Conservation (phyloP, 2,888 invertebrate species). For the Ceriagrion tenellum region DNA sequence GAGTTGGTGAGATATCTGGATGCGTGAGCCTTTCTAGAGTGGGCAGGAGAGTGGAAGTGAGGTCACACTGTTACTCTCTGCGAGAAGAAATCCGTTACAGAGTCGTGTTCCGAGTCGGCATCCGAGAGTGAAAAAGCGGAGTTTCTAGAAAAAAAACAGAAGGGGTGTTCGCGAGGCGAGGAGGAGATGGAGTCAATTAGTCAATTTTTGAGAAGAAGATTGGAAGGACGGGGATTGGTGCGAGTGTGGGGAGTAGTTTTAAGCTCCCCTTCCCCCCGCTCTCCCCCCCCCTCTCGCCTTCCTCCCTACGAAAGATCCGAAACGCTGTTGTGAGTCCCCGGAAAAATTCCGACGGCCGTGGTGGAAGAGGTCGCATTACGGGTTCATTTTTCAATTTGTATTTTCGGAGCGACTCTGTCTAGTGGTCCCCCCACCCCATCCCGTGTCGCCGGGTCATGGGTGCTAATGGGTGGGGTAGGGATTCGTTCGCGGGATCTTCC, state of each 20-base stretch:
- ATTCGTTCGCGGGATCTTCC: not conserved
- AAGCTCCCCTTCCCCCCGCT: not conserved
- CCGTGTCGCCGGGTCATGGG: constrained; percentile 40
- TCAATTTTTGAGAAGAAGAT: constrained; percentile 22
- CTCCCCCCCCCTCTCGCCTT: not conserved
- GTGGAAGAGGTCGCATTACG: constrained; percentile 15
- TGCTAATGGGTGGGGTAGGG: not conserved
- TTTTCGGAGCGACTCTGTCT: constrained; percentile 41
- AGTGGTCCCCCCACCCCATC: not conserved
- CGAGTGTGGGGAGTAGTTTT: not conserved
- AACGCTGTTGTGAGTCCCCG: not conserved
- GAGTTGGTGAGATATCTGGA: constrained; percentile 37
- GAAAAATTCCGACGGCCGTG: constrained; percentile 22
- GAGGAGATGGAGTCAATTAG: constrained; percentile 60
- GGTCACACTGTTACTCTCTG: not conserved
- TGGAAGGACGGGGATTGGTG: not conserved
- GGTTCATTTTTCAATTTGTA: constrained; percentile 66
- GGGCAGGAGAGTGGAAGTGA: constrained; percentile 8
- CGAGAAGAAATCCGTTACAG: not conserved
- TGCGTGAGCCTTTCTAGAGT: not conserved
- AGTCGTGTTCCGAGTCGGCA: constrained; percentile 1
- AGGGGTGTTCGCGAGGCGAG: constrained; percentile 15
- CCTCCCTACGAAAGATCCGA: not conserved
- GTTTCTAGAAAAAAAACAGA: not conserved
- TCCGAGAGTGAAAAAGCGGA: constrained; percentile 9